Conservation (phyloP, 37 sponge, comb jelly and placozoan genomes). For the Theonella swinhoei region DNA sequence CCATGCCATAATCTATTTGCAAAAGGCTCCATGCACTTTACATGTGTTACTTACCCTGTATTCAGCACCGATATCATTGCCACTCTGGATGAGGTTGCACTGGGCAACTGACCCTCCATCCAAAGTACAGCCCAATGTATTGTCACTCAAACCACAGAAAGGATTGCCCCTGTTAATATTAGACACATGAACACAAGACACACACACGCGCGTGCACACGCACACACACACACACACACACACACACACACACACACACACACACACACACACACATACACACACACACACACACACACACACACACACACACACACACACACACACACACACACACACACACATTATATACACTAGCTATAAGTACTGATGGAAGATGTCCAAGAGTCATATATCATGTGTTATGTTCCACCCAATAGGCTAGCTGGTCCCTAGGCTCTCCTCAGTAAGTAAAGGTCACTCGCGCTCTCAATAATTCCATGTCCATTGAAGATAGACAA, state of each 20-base stretch:
- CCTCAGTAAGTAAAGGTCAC: too few relatives aligned
- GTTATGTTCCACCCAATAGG: too few relatives aligned
- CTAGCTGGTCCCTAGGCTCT: too few relatives aligned
- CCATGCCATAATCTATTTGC: too few relatives aligned
- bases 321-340: slow-evolving; percentile 33
- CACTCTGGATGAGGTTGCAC: slow-evolving; percentile 27
- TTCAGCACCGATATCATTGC: background rate
- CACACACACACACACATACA: slow-evolving; percentile 5
- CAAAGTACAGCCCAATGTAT: slow-evolving; percentile 39
- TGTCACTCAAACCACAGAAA: background rate
- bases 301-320: slow-evolving; percentile 32
- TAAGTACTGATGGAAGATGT: too few relatives aligned
- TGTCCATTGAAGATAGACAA: too few relatives aligned
- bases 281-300: slow-evolving; percentile 21
- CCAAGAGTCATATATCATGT: too few relatives aligned
- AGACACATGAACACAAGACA: background rate
- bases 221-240: slow-evolving; percentile 8
- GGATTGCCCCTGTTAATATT: background rate
- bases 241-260: slow-evolving; percentile 11
- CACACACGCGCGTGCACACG: background rate
- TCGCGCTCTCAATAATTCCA: too few relatives aligned
- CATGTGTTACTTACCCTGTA: background rate
- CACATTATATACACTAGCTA: too few relatives aligned
- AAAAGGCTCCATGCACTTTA: too few relatives aligned
- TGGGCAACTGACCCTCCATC: slow-evolving; percentile 33